A percentile compares a stretch with the other conserved stretches of the same genome.
phyloP scores from a whole-genome alignment of 2,797 vertebrate genomes.

The Menidia menidia region DNA sequence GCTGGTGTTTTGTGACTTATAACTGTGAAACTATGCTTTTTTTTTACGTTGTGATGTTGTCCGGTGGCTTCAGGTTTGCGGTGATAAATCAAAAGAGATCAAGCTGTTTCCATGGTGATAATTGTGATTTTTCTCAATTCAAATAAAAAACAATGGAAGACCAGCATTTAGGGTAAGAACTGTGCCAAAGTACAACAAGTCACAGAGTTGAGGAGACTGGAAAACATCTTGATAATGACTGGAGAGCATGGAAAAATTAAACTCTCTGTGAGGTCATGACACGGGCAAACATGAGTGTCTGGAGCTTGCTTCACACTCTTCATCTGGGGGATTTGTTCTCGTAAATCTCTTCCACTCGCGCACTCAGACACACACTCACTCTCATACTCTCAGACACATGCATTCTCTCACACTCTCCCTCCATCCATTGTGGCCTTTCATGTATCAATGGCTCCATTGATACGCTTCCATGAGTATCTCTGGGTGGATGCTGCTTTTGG shows the following conservation, averaged over 20 bases:
- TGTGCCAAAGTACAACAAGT: background rate
- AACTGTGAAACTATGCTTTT: too few relatives aligned
- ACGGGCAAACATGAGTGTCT: conserved; percentile 48
- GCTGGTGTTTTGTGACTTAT: too few relatives aligned
- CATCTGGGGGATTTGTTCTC: conserved; percentile 60
- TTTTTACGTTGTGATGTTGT: background rate
- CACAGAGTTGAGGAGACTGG: conserved; percentile 4
- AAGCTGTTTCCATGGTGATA: background rate
- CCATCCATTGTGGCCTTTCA: conserved; percentile 46
- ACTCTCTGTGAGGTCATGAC: conserved; percentile 43
- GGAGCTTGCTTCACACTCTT: conserved; percentile 47
- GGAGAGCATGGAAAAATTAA: conserved; percentile 42
- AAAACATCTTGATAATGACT: conserved; percentile 16
- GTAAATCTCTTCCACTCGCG: conserved; percentile 50
- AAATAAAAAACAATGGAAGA: background rate
- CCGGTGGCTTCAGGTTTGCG: background rate
- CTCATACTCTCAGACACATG: conserved; percentile 30
- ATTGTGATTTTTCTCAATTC: background rate
- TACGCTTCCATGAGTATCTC: conserved; percentile 50
- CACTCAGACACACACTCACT: conserved; percentile 54
- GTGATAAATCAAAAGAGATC: conserved; percentile 7
- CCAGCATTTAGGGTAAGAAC: conserved; percentile 2
- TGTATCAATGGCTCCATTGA: conserved; percentile 76
- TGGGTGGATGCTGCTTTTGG: conserved; percentile 56
- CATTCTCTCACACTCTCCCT: conserved; percentile 43